phyloP scores from a whole-genome alignment of 2,797 vertebrate species.

The Enteromius mattozi region DNA sequence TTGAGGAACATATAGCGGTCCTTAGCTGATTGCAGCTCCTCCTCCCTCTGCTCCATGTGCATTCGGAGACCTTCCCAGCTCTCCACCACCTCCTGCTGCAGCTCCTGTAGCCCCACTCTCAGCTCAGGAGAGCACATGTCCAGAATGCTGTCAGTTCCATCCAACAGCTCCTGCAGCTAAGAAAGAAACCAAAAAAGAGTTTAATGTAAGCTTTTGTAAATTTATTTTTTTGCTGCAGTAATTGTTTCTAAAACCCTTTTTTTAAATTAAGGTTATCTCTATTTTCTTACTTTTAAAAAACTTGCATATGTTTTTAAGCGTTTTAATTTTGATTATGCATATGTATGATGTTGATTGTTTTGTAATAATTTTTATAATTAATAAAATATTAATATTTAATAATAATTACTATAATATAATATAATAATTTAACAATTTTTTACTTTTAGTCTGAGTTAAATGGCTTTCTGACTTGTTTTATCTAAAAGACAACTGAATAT shows the following conservation, averaged over 20 bases:
- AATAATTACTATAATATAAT: no score
- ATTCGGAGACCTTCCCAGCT: slow-evolving; percentile 81
- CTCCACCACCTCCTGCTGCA: slow-evolving; percentile 81
- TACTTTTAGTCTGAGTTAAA: no score
- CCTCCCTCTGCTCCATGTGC: slow-evolving; percentile 75
- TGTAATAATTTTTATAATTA: not conserved
- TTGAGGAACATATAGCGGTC: slow-evolving; percentile 80
- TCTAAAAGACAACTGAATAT: no score
- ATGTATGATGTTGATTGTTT: not conserved
- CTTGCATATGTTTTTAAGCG: not conserved
- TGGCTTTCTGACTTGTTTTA: no score
- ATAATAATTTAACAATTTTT: no score
- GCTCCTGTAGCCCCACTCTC: slow-evolving; percentile 72
- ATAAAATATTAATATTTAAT: no score
- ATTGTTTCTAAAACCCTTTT: not conserved
- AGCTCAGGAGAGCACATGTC: slow-evolving; percentile 69
- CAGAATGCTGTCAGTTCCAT: slow-evolving; percentile 69
- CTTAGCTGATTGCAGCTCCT: slow-evolving; percentile 72
- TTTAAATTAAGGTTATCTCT: not conserved
- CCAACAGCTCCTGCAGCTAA: slow-evolving; percentile 86
- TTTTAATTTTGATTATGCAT: not conserved
- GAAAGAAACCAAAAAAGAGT: slow-evolving; percentile 19
- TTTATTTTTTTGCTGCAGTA: not conserved
- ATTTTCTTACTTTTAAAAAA: not conserved
- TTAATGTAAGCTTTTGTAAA: not conserved